Percentiles rank a stretch among this genome's conserved stretches.
Evolutionary conservation across 2,113 vertebrate genomes (phyloP).

Genomic region (Gadus chalcogrammus): DNA sequence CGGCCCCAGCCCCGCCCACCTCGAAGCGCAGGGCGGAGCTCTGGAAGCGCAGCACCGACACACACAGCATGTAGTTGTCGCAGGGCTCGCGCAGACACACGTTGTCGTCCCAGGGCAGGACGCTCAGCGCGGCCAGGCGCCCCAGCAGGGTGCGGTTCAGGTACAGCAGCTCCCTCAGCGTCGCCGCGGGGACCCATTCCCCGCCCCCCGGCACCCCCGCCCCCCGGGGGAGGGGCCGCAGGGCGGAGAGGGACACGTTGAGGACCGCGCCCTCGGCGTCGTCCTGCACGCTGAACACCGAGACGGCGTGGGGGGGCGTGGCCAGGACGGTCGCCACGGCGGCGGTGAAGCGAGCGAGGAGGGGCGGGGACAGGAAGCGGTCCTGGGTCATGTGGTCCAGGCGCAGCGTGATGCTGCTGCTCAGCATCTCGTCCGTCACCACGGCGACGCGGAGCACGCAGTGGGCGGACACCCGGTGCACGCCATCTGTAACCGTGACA

Average conservation of each 20-base stretch:
- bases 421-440: conserved; percentile 87
- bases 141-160: conserved; percentile 81
- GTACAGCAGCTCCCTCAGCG: conserved; percentile 86
- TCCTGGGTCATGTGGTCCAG: conserved; percentile 89
- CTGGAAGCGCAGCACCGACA: conserved; percentile 83
- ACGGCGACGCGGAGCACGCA: conserved; percentile 83
- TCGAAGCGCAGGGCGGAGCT: conserved; percentile 80
- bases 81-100: conserved; percentile 86
- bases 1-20: conserved; percentile 61
- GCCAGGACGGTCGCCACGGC: conserved; percentile 82
- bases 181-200: conserved; percentile 74
- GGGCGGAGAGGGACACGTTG: conserved; percentile 85
- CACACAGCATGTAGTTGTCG: conserved; percentile 91
- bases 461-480: conserved; percentile 76
- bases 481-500: conserved; percentile 66
- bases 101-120: conserved; percentile 88
- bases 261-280: conserved; percentile 79
- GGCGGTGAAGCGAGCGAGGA: conserved; percentile 81
- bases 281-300: conserved; percentile 86
- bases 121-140: conserved; percentile 76
- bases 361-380: conserved; percentile 77
- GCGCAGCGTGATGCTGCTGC: conserved; percentile 85
- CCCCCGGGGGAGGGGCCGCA: conserved; percentile 64
- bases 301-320: conserved; percentile 74
- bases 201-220: background rate